phyloP scores from a whole-genome alignment of 1,140 invertebrate genomes.

The Fopius arisanus region DNA sequence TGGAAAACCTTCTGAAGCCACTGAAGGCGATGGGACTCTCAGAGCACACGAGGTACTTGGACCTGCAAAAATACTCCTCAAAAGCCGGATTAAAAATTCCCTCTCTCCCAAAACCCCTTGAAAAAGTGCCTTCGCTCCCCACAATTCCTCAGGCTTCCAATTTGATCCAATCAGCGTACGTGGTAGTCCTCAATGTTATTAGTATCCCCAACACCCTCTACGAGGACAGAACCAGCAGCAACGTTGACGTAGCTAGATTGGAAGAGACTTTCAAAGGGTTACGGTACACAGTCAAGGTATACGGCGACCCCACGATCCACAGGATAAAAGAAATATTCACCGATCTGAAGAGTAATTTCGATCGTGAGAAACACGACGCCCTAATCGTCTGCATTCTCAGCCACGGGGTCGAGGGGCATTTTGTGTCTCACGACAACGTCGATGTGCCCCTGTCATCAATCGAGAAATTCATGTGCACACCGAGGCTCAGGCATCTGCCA shows the following conservation, averaged over 20 bases:
- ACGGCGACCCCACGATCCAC: neutral
- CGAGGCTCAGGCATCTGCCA: neutral
- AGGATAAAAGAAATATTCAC: neutral
- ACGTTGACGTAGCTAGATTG: neutral
- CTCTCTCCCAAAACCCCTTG: neutral
- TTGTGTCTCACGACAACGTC: neutral
- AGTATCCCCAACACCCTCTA: neutral
- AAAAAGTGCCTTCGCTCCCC: neutral
- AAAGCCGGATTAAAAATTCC: neutral
- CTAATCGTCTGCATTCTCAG: slow-evolving; percentile 16
- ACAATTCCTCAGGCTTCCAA: neutral
- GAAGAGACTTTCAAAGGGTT: neutral
- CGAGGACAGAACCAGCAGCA: neutral
- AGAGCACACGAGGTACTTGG: neutral
- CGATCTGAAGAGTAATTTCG: neutral
- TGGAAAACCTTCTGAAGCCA: neutral
- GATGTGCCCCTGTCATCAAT: slow-evolving; percentile 1
- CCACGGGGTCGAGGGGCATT: slow-evolving; percentile 14
- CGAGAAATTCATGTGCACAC: neutral
- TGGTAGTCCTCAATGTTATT: neutral
- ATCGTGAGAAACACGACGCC: neutral
- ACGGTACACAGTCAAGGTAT: neutral
- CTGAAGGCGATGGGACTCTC: neutral
- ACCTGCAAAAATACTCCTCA: neutral
- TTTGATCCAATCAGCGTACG: neutral